Conservation (phyloP, 2,113 vertebrate genomes). For the Aix galericulata region DNA sequence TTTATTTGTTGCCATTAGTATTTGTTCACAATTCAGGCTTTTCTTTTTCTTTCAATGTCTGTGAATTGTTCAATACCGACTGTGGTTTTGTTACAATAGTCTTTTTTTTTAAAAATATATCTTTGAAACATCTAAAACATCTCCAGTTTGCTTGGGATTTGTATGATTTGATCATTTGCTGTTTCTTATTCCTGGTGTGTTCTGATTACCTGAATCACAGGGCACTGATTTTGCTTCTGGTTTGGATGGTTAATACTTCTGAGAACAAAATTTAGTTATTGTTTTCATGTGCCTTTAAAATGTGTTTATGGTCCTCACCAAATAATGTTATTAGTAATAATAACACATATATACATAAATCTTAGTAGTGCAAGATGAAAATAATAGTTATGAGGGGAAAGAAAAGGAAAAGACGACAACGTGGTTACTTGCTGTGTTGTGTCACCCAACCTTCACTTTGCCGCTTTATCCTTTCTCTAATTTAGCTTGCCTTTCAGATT, state of each 20-base stretch:
- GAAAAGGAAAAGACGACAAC: not conserved
- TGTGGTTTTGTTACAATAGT: not conserved
- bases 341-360: not conserved
- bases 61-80: not conserved
- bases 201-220: not conserved
- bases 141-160: not conserved
- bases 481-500: not conserved
- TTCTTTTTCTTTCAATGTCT: not conserved
- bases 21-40: conserved; percentile 42
- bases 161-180: fast-evolving
- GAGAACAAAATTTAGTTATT: not conserved
- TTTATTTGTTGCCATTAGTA: conserved; percentile 54
- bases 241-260: not conserved
- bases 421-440: not conserved
- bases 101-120: not conserved
- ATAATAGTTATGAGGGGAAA: fast-evolving
- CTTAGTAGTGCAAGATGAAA: not conserved
- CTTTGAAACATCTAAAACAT: not conserved
- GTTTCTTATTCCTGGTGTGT: not conserved
- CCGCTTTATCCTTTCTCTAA: not conserved
- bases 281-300: not conserved
- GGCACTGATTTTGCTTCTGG: not conserved
- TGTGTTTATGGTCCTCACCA: not conserved
- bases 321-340: not conserved
- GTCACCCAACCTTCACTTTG: not conserved